Percentiles rank a stretch among this genome's conserved stretches.
These are phyloP conservation scores for Drosophila hamatofila DNA, from an alignment of 2,888 invertebrate genomes.

Conservation along the genomic window DNA sequence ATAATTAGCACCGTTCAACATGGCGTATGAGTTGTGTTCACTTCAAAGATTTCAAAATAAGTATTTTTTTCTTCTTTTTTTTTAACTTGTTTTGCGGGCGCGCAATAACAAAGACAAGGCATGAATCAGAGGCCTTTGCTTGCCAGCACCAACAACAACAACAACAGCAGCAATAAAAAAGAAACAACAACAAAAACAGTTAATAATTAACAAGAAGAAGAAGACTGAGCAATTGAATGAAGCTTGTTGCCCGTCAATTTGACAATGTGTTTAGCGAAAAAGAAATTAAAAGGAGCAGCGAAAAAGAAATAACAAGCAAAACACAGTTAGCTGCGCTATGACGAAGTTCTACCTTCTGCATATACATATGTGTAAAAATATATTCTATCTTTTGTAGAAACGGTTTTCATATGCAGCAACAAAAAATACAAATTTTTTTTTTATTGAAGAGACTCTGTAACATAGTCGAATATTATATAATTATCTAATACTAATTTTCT, in stretches of 20 bases:
- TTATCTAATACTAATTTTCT: background rate
- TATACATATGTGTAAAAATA: background rate
- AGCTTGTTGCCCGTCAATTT: constrained; percentile 70
- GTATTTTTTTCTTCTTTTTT: constrained; percentile 12
- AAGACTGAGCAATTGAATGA: constrained; percentile 63
- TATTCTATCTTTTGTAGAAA: background rate
- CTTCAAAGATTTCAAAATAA: constrained; percentile 46
- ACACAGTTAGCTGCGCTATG: background rate
- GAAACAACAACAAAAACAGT: constrained; percentile 39
- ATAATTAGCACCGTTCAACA: constrained; percentile 68
- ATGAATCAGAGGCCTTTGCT: constrained; percentile 12
- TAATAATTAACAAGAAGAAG: constrained; percentile 55
- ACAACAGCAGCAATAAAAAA: constrained; percentile 2
- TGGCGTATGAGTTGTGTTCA: constrained; percentile 67
- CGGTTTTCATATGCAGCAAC: background rate
- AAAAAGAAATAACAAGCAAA: constrained; percentile 5
- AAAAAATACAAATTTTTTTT: background rate
- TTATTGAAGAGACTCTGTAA: background rate
- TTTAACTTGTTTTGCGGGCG: constrained; percentile 45
- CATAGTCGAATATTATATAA: background rate
- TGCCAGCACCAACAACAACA: constrained; percentile 10
- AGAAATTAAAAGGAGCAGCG: constrained; percentile 19
- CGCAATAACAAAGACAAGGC: constrained; percentile 25
- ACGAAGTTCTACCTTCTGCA: background rate
- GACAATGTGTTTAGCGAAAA: constrained; percentile 65